These are phyloP conservation scores for Notolepis coatsorum DNA, from an alignment of 2,797 vertebrate species.

Conservation along the genomic window DNA sequence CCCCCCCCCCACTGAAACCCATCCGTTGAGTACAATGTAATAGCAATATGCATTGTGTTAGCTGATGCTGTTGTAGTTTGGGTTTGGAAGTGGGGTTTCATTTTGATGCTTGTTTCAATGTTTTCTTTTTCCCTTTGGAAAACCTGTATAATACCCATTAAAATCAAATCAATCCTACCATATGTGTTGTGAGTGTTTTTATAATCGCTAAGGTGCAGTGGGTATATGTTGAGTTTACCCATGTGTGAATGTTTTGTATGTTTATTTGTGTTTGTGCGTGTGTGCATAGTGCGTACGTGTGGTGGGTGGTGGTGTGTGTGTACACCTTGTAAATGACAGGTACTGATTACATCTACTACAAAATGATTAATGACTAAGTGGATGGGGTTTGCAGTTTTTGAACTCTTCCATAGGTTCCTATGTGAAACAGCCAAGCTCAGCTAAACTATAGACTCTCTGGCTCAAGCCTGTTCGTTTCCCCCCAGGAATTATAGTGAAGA, in stretches of 20 bases:
- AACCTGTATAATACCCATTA: conserved; percentile 83
- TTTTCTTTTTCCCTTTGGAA: conserved; percentile 74
- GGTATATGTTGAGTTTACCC: too few relatives aligned
- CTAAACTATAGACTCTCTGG: too few relatives aligned
- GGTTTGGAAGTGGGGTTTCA: conserved; percentile 78
- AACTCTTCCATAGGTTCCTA: too few relatives aligned
- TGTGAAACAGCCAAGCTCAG: too few relatives aligned
- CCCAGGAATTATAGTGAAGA: too few relatives aligned
- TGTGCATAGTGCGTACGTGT: too few relatives aligned
- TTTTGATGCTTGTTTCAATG: conserved; percentile 78
- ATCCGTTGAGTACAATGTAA: conserved; percentile 79
- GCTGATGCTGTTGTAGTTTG: conserved; percentile 79
- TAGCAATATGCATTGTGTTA: conserved; percentile 79
- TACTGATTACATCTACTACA: too few relatives aligned
- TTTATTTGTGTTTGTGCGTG: neutral
- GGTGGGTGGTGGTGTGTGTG: too few relatives aligned
- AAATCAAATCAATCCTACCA: conserved; percentile 75
- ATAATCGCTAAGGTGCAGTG: neutral
- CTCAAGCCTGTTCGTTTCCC: too few relatives aligned
- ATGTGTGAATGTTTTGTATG: neutral
- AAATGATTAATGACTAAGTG: too few relatives aligned
- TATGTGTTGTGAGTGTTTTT: conserved; percentile 12
- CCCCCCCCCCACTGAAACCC: conserved; percentile 75
- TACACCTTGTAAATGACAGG: too few relatives aligned
- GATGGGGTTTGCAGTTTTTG: too few relatives aligned